Percentiles rank a stretch among this genome's conserved stretches.
Evolutionary conservation across 53 echinoderm and acorn worm species (phyloP).

Genomic region (Temnopleurus reevesii): DNA sequence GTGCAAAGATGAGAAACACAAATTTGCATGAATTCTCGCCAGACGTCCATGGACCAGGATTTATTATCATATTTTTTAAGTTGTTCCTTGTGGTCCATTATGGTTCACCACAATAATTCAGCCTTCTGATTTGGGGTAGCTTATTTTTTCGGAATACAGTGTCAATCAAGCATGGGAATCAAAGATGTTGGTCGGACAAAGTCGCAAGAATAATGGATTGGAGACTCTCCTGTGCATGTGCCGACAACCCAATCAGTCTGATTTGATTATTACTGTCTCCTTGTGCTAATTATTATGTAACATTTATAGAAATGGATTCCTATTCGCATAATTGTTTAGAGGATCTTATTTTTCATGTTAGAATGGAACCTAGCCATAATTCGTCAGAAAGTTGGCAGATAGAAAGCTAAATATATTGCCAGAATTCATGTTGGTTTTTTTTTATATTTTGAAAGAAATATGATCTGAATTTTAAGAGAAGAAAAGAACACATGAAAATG

Average conservation of each 20-base stretch:
- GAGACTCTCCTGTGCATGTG: background rate
- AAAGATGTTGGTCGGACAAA: background rate
- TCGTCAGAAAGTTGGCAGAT: background rate
- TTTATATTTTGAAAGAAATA: no score
- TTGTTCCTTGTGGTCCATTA: slow-evolving; percentile 52
- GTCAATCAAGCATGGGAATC: slow-evolving; percentile 30
- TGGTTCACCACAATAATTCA: slow-evolving; percentile 55
- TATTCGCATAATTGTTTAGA: background rate
- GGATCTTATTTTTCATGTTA: background rate
- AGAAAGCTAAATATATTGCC: background rate
- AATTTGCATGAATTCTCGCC: slow-evolving; percentile 5
- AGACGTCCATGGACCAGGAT: background rate
- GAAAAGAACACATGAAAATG: no score
- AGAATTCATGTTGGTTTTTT: background rate
- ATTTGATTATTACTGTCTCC: background rate
- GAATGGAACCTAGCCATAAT: background rate
- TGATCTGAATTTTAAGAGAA: no score
- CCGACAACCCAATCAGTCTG: background rate
- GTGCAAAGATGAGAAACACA: slow-evolving; percentile 26
- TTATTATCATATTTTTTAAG: slow-evolving; percentile 30
- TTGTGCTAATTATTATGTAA: no score
- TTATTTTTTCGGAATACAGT: background rate
- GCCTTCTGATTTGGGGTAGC: background rate
- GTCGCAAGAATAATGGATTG: slow-evolving; percentile 1
- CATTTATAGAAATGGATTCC: background rate